These are phyloP conservation scores for Fistularia commersonii DNA, from an alignment of 2,797 vertebrate species.

Conservation along the genomic window DNA sequence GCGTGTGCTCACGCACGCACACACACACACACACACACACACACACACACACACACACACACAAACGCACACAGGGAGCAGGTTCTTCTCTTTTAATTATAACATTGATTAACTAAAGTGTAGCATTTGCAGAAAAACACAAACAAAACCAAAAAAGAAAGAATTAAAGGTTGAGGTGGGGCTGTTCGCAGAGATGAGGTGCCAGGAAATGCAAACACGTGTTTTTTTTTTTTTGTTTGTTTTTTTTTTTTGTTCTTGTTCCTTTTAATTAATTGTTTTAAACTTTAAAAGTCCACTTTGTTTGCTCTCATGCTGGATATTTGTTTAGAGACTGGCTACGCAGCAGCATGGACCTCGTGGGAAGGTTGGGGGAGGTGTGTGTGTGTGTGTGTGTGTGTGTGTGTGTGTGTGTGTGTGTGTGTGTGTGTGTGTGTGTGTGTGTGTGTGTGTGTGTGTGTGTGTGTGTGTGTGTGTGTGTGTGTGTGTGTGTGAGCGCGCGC, in stretches of 20 bases:
- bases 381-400: background rate
- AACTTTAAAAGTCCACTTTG: too few species aligned
- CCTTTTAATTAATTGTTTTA: too few species aligned
- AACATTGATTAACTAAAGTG: slow-evolving; percentile 47
- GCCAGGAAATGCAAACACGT: slow-evolving; percentile 43
- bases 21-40: too few species aligned
- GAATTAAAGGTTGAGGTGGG: slow-evolving; percentile 36
- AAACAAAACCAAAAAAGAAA: too few species aligned
- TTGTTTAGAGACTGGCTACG: slow-evolving; percentile 24
- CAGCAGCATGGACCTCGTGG: slow-evolving; percentile 7
- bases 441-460: too few species aligned
- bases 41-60: too few species aligned
- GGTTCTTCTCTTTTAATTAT: slow-evolving; percentile 39
- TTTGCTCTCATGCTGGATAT: slow-evolving; percentile 33
- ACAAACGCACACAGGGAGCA: slow-evolving; percentile 5
- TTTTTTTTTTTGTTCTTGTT: too few species aligned
- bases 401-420: background rate
- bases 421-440: too few species aligned
- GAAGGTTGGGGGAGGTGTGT: background rate
- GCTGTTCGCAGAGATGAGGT: slow-evolving; percentile 29
- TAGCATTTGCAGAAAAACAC: too few species aligned
- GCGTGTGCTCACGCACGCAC: too few species aligned
- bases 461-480: too few species aligned
- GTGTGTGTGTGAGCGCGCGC: too few species aligned
- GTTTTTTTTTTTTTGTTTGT: slow-evolving; percentile 13